Base-by-base conservation (phyloP, 1,140 invertebrate genomes). In the Pararge aegeria region DNA sequence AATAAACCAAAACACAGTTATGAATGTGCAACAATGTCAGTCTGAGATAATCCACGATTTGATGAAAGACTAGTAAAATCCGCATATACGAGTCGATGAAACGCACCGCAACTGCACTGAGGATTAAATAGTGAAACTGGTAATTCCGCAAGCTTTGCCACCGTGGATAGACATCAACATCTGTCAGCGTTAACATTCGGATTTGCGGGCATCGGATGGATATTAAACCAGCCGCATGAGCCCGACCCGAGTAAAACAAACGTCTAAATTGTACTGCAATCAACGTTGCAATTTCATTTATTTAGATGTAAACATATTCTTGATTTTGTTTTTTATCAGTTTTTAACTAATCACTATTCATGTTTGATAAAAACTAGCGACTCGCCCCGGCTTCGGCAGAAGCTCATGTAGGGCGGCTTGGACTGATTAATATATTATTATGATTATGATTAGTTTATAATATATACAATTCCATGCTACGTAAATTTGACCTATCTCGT, bases 101-200 rank as follows among this genome's bases (percentile, higher is more conserved):
- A 70, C 66, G 64, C 69, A 65, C 55, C 57, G 49, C 60, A 56
- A 50, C 46, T 29, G 46, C 46, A 21, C 24, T 42, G 50, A 29
- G 68, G 73, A 82, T 82, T 82, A 75, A 78, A 73, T 70, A 82
- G 73, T 73, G 68, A 74, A 72, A 80, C 68, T 76, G 71, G 66
- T 74, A 78, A 74, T 71, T 70, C 68, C 73, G 62, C 67, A 59
- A 67, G 76, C 66, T 73, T 72, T 72, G 65, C 65, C 60, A 53
- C 60, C 61, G 70, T 67, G 65, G 59, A 70, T 68, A 66, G 52
- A 71, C 66, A 69, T 68, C 57, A 73, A 60, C 70, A 69, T 73
- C 75, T 78, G 76, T 84, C 79, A 77, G 66, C 63, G 64, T 73
- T 80, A 79, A 81, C 73, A 75, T 76, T 68, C 78, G 73, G 75